Percentiles rank a stretch among this genome's conserved stretches.
phyloP scores from a whole-genome alignment of 2,888 invertebrate species.

The Drosophila yooni region DNA sequence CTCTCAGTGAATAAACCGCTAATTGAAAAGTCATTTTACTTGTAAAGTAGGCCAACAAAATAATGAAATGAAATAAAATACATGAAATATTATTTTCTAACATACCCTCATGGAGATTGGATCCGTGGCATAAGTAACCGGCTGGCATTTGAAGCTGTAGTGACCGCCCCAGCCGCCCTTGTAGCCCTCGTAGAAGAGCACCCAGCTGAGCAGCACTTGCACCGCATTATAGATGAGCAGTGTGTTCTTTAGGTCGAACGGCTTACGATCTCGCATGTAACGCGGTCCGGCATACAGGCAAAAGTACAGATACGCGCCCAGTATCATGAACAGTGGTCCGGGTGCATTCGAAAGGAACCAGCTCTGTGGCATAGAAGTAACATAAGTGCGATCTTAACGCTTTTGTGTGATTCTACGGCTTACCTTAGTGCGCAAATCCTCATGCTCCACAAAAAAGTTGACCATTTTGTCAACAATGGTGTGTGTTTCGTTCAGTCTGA shows the following conservation, averaged over 20 bases:
- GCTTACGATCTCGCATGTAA: conserved; percentile 94
- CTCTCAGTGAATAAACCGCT: background rate
- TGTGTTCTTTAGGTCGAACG: conserved; percentile 91
- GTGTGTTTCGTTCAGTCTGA: conserved; percentile 82
- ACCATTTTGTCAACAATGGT: conserved; percentile 84
- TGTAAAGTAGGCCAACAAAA: too few relatives aligned
- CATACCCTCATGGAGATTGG: conserved; percentile 87
- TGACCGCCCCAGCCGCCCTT: conserved; percentile 87
- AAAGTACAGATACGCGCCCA: conserved; percentile 90
- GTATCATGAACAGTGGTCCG: conserved; percentile 88
- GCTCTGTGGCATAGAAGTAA: conserved; percentile 82
- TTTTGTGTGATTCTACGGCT: background rate
- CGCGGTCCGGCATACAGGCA: conserved; percentile 92
- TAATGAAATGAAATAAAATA: background rate
- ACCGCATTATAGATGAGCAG: conserved; percentile 94
- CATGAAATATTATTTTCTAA: background rate
- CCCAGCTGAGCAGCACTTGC: conserved; percentile 93
- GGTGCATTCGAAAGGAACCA: conserved; percentile 92
- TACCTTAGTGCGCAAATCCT: conserved; percentile 83
- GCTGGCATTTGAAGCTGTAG: conserved; percentile 90
- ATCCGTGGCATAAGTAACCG: conserved; percentile 88
- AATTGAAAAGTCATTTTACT: too few relatives aligned
- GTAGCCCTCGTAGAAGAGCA: conserved; percentile 90
- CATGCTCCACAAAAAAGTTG: conserved; percentile 85
- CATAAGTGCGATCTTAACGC: background rate